Conservation (phyloP, 92 coral and sea anemone genomes). For the Bergia puertoricense region DNA sequence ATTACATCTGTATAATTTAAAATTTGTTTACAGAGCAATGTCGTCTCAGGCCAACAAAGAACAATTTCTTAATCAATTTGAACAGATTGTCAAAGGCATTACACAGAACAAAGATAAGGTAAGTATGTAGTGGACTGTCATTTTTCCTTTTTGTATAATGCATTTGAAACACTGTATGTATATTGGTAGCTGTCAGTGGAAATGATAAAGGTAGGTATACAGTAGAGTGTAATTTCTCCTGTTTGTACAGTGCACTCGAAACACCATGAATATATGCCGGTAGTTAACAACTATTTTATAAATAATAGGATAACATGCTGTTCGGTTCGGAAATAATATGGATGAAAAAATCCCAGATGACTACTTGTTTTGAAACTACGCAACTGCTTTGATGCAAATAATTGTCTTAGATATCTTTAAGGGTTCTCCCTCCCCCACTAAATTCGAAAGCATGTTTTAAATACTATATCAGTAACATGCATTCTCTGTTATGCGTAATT, state of each 20-base stretch:
- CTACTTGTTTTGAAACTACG: background rate
- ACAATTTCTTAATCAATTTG: constrained; percentile 96
- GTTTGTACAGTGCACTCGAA: background rate
- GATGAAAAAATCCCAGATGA: too few relatives aligned
- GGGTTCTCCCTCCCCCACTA: too few relatives aligned
- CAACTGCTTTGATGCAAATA: background rate
- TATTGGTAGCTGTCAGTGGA: background rate
- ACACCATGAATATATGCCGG: background rate
- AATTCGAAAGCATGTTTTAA: too few relatives aligned
- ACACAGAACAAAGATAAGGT: constrained; percentile 90
- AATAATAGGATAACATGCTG: too few relatives aligned
- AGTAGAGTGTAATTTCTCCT: background rate
- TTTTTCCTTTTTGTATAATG: background rate
- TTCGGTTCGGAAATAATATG: too few relatives aligned
- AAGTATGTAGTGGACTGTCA: background rate
- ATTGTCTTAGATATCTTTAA: too few relatives aligned
- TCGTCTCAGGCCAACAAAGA: constrained; percentile 91
- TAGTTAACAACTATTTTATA: too few relatives aligned
- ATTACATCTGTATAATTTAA: too few relatives aligned
- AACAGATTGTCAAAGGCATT: constrained; percentile 89
- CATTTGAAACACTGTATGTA: background rate
- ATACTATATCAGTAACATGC: background rate
- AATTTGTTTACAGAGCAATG: constrained; percentile 80
- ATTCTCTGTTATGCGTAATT: background rate
- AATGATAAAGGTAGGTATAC: constrained; percentile 57